These are phyloP conservation scores for Leptopilina clavipes DNA, from an alignment of 1,140 invertebrate genomes.

Conservation along the genomic window DNA sequence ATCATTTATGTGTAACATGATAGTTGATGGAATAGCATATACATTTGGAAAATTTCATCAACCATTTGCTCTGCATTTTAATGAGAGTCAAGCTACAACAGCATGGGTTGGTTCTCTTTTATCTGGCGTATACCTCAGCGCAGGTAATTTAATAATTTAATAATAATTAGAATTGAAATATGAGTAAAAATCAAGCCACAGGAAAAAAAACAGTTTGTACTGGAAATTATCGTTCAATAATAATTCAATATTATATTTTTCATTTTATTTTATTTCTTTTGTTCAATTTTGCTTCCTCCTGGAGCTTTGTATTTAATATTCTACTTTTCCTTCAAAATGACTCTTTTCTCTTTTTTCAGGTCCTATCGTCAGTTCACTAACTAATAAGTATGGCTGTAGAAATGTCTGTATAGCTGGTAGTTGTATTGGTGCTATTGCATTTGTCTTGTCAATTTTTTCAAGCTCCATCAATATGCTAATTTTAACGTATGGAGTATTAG, in stretches of 20 bases:
- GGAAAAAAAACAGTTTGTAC: no score
- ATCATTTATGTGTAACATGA: slow-evolving; percentile 98
- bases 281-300: no score
- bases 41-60: slow-evolving; percentile 93
- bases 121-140: slow-evolving; percentile 94
- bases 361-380: slow-evolving; percentile 94
- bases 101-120: slow-evolving; percentile 96
- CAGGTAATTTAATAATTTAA: slow-evolving; percentile 77
- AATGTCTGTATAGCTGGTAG: slow-evolving; percentile 93
- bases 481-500: slow-evolving; percentile 94
- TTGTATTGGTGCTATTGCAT: slow-evolving; percentile 88
- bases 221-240: no score
- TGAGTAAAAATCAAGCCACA: no score
- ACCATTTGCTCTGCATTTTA: slow-evolving; percentile 88
- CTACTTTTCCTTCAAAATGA: slow-evolving; percentile 10
- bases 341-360: slow-evolving; percentile 77
- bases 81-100: slow-evolving; percentile 89
- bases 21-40: slow-evolving; percentile 98
- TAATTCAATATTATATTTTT: no score
- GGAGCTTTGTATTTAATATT: no score
- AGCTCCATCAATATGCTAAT: slow-evolving; percentile 91
- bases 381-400: slow-evolving; percentile 96
- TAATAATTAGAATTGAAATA: no score
- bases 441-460: slow-evolving; percentile 91
- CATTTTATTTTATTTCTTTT: no score